Evolutionary conservation across 2,113 vertebrate species (phyloP).

Genomic region (Phaethornis superciliosus): DNA sequence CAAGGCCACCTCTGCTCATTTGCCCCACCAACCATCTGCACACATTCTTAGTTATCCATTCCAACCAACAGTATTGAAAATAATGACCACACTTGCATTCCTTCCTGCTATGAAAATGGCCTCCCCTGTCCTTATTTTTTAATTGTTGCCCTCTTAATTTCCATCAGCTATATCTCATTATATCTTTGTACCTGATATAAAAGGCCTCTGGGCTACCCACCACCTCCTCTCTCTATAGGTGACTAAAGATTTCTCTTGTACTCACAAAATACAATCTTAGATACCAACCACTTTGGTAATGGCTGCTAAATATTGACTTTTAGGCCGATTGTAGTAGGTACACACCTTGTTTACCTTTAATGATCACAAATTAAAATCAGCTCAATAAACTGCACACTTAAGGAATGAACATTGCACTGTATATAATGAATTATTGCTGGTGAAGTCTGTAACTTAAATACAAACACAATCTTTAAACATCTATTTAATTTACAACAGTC

Average conservation of each 20-base stretch:
- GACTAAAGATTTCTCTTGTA: neutral
- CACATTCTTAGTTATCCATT: rapidly evolving
- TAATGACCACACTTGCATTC: neutral
- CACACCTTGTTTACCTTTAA: neutral
- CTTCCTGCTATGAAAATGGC: neutral
- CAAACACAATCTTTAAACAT: neutral
- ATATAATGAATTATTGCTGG: neutral
- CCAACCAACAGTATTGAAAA: neutral
- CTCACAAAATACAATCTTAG: neutral
- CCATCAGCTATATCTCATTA: neutral
- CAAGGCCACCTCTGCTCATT: neutral
- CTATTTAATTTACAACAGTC: constrained; percentile 1
- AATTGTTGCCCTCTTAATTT: neutral
- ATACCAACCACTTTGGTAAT: neutral
- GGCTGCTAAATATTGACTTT: neutral
- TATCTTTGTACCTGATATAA: neutral
- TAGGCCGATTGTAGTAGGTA: neutral
- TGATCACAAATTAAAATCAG: constrained; percentile 22
- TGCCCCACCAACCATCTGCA: neutral
- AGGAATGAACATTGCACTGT: neutral
- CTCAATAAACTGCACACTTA: neutral
- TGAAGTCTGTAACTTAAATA: neutral
- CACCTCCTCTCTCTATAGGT: neutral
- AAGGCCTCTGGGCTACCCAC: neutral
- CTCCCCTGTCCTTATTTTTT: rapidly evolving